A percentile compares a stretch with the other conserved stretches of the same genome.
phyloP scores from a whole-genome alignment of 2,797 vertebrate genomes.

The Mormyrops attenuatus region DNA sequence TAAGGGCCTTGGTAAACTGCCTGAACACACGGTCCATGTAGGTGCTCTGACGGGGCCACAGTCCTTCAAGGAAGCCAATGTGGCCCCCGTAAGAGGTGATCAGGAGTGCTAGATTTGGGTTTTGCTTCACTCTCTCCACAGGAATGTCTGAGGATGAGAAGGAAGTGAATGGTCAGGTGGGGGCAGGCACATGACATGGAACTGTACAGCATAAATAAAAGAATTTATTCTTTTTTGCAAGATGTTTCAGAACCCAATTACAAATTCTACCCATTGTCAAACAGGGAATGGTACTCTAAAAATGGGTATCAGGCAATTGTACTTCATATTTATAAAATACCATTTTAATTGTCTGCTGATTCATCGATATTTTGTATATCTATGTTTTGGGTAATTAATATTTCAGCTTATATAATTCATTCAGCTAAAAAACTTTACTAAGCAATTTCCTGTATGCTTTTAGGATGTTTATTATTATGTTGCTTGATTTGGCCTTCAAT shows the following conservation, averaged over 20 bases:
- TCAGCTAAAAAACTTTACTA: background rate
- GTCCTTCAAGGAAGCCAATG: constrained; percentile 94
- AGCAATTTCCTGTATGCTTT: background rate
- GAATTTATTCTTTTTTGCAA: background rate
- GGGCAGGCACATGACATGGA: background rate
- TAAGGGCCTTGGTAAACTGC: constrained; percentile 88
- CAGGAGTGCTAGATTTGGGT: constrained; percentile 87
- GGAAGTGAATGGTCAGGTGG: background rate
- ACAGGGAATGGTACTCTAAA: background rate
- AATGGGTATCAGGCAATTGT: background rate
- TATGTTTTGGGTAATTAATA: background rate
- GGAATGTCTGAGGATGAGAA: constrained; percentile 74
- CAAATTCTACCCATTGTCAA: background rate
- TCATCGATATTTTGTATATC: background rate
- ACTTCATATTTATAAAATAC: background rate
- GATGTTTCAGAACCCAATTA: background rate
- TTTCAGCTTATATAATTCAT: background rate
- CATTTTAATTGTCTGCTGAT: background rate
- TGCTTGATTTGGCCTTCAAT: background rate
- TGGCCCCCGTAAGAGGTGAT: constrained; percentile 93
- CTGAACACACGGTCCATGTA: constrained; percentile 98
- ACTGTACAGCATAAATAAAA: background rate
- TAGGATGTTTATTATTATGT: background rate
- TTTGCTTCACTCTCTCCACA: constrained; percentile 91
- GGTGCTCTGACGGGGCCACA: constrained; percentile 90